phyloP scores from a whole-genome alignment of 53 echinoderm and acorn worm species.

The Hippasteria phrygiana region DNA sequence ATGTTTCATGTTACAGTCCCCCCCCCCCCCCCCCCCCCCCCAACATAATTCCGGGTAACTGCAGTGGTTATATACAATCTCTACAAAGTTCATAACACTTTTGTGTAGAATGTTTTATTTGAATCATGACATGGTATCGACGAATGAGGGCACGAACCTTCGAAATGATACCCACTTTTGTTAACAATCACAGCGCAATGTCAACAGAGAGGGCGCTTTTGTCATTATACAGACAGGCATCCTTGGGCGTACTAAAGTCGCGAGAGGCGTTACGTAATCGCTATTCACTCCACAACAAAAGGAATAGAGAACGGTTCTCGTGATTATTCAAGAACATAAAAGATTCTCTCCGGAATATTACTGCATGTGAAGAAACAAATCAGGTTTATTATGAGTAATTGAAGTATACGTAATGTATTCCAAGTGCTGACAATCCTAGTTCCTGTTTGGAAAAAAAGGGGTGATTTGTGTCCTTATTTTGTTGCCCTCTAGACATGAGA shows the following conservation, averaged over 20 bases:
- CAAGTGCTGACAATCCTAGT: not conserved
- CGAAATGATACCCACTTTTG: no score
- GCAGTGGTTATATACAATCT: no score
- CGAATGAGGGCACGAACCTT: no score
- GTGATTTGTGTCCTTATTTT: conserved; percentile 1
- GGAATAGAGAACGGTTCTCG: not conserved
- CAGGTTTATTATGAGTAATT: not conserved
- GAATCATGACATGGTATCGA: no score
- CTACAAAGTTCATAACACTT: no score
- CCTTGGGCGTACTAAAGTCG: not conserved
- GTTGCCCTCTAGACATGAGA: not conserved
- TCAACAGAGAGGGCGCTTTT: conserved; percentile 43
- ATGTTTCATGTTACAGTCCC: no score
- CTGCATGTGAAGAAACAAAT: not conserved
- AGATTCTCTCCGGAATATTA: not conserved
- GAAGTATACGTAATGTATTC: not conserved
- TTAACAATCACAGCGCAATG: no score
- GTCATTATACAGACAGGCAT: not conserved
- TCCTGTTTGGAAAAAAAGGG: not conserved
- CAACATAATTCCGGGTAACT: no score
- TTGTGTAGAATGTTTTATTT: no score
- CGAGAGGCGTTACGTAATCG: conserved; percentile 43
- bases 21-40: no score
- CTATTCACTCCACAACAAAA: conserved; percentile 27
- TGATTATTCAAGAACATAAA: not conserved